Conservation (phyloP, 2,113 vertebrate genomes). For the Rostratula benghalensis region DNA sequence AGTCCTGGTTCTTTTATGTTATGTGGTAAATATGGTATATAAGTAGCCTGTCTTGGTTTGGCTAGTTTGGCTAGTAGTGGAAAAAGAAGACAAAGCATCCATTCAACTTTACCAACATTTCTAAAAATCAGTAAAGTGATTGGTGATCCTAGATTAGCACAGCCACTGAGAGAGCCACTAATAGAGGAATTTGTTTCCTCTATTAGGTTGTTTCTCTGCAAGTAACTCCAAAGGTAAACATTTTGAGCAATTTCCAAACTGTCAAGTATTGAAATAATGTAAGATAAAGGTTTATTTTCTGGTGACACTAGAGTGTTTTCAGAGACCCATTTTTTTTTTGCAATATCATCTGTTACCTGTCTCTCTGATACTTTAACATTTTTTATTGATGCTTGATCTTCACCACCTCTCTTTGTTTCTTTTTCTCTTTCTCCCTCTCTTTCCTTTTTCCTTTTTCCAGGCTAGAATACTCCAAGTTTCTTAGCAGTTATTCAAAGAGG, state of each 20-base stretch:
- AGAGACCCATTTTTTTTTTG: neutral
- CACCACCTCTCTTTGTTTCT: neutral
- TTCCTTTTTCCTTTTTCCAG: neutral
- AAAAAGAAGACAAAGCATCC: neutral
- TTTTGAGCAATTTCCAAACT: neutral
- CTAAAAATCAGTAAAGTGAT: neutral
- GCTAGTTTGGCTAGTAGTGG: neutral
- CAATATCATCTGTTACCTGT: neutral
- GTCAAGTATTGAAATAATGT: neutral
- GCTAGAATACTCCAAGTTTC: neutral
- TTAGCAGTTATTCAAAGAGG: neutral
- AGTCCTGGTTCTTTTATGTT: neutral
- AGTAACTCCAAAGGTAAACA: neutral
- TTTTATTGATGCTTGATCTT: neutral
- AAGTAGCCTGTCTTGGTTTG: neutral
- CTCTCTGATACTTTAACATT: neutral
- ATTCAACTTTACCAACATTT: neutral
- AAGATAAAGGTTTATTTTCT: neutral
- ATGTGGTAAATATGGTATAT: neutral
- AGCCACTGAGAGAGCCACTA: too few relatives aligned
- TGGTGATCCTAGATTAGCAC: neutral
- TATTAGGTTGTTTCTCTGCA: neutral
- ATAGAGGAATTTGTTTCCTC: neutral
- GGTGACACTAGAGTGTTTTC: neutral
- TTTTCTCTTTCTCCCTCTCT: neutral